Evolutionary conservation across 2,113 vertebrate genomes (phyloP).

Genomic region (Barbus barbus): DNA sequence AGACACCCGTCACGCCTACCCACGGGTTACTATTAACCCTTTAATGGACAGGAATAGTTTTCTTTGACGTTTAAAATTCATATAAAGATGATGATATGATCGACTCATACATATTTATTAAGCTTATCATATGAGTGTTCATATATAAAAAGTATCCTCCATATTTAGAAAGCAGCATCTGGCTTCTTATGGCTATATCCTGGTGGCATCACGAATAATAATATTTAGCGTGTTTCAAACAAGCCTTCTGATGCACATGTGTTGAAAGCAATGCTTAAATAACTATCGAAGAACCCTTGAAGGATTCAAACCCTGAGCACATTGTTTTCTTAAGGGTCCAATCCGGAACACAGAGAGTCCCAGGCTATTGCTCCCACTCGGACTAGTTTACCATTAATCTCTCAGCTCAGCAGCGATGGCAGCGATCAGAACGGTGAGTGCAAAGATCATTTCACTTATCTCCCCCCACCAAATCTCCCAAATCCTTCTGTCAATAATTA

Average conservation of each 20-base stretch:
- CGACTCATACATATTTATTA: neutral
- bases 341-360: slow-evolving; percentile 63
- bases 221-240: neutral
- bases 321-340: neutral
- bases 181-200: neutral
- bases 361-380: slow-evolving; percentile 67
- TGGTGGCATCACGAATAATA: neutral
- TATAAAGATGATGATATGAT: neutral
- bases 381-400: slow-evolving; percentile 42
- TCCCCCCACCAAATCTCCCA: neutral
- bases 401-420: slow-evolving; percentile 70
- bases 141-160: neutral
- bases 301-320: neutral
- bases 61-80: neutral
- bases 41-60: neutral
- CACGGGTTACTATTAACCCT: slow-evolving; percentile 32
- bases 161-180: neutral
- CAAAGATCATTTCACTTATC: slow-evolving; percentile 38
- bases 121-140: neutral
- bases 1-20: slow-evolving; percentile 52
- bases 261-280: neutral
- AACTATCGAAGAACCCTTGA: too few species aligned
- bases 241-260: neutral
- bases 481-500: slow-evolving; percentile 59
- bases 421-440: slow-evolving; percentile 75